Evolutionary conservation across 2,113 vertebrate genomes (phyloP).

Genomic region (Egretta garzetta): DNA sequence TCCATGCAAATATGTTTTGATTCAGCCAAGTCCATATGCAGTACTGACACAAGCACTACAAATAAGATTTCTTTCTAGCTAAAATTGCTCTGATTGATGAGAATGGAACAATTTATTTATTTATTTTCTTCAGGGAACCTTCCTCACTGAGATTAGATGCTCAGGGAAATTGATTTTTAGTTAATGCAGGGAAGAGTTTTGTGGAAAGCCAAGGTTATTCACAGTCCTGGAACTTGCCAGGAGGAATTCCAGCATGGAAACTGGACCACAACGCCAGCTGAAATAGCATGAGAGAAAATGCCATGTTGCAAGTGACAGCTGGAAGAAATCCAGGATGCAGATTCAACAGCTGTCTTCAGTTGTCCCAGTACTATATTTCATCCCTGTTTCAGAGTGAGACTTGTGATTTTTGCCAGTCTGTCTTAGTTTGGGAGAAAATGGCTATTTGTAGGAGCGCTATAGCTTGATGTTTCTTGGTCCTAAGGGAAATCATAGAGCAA

Average conservation of each 20-base stretch:
- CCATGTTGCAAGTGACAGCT: conserved; percentile 1
- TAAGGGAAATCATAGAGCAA: not conserved
- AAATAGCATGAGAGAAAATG: not conserved
- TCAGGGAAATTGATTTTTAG: not conserved
- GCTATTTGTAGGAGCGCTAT: not conserved
- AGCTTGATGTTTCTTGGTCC: not conserved
- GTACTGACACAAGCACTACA: not conserved
- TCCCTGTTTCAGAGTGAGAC: not conserved
- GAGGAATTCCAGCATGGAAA: not conserved
- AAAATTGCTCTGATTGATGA: not conserved
- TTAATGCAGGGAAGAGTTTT: not conserved
- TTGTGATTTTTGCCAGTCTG: not conserved
- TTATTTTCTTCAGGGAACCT: not conserved
- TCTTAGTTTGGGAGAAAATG: not conserved
- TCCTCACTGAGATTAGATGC: not conserved
- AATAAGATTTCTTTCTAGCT: not conserved
- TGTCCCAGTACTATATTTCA: not conserved
- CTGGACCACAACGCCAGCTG: not conserved
- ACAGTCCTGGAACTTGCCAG: not conserved
- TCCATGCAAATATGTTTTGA: not conserved
- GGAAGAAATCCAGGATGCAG: not conserved
- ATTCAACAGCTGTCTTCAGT: conserved; percentile 18
- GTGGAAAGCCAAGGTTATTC: not conserved
- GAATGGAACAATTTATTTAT: not conserved
- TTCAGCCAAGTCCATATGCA: not conserved